phyloP scores from a whole-genome alignment of 2,113 vertebrate species.

The Turnix velox region DNA sequence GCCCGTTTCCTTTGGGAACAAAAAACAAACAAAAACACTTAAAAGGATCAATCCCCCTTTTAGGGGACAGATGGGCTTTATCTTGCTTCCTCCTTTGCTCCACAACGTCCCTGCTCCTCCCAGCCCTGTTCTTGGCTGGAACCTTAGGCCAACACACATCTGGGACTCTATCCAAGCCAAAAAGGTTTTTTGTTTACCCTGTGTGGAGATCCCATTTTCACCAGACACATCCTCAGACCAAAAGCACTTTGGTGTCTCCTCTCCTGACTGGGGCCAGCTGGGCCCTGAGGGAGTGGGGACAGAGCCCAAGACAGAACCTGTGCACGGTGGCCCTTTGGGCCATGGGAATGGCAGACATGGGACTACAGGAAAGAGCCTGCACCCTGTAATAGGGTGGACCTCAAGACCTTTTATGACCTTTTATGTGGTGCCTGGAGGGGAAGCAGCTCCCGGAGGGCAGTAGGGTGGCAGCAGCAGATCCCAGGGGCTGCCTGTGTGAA shows the following conservation, averaged over 20 bases:
- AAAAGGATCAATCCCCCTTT: neutral
- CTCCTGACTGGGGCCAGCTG: fast-evolving
- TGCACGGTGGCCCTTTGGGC: neutral
- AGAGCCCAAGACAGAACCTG: neutral
- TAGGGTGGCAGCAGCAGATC: neutral
- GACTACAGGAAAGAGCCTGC: neutral
- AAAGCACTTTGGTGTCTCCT: neutral
- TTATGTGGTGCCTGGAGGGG: neutral
- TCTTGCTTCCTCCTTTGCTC: neutral
- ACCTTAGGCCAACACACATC: neutral
- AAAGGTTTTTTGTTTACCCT: neutral
- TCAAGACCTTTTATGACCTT: neutral
- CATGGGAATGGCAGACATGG: neutral
- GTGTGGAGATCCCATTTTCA: neutral
- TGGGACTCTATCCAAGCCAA: neutral
- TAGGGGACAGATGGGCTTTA: neutral
- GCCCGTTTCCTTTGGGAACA: neutral
- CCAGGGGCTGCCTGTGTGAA: neutral
- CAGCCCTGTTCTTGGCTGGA: neutral
- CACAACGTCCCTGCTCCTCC: fast-evolving
- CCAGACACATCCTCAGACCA: neutral
- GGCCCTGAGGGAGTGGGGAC: neutral
- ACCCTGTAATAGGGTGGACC: no score
- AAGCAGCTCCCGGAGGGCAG: neutral
- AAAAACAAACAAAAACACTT: neutral